These are phyloP conservation scores for Gallinago jamesoni DNA, from an alignment of 2,113 vertebrate genomes.

Conservation along the genomic window DNA sequence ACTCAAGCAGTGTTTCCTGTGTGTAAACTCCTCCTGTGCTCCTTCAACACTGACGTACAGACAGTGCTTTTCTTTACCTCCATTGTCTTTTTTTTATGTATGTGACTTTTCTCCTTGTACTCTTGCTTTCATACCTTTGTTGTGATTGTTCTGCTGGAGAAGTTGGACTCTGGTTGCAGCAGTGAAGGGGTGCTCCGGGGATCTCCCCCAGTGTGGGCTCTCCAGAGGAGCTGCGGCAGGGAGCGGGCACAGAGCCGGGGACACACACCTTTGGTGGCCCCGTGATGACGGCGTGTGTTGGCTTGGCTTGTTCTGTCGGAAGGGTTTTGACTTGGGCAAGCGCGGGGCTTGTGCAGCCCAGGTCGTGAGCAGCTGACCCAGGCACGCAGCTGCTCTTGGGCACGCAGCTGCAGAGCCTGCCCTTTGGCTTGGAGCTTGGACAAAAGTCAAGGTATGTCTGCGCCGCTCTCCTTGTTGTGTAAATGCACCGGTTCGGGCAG, in stretches of 20 bases:
- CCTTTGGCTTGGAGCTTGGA: background rate
- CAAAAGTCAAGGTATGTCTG: background rate
- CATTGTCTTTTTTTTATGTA: background rate
- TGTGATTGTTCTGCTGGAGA: background rate
- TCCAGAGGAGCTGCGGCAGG: background rate
- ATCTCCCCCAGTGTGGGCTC: rapidly evolving
- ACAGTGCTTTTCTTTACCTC: background rate
- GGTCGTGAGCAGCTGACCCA: background rate
- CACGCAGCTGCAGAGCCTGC: rapidly evolving
- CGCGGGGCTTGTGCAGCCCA: background rate
- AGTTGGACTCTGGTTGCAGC: background rate
- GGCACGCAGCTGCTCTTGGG: background rate
- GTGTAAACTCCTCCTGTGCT: background rate
- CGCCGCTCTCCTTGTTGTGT: background rate
- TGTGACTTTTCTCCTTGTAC: background rate
- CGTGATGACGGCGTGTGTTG: rapidly evolving
- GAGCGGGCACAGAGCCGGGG: rapidly evolving
- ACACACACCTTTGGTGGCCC: background rate
- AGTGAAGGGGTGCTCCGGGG: background rate
- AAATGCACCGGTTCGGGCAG: background rate
- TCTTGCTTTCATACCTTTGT: background rate
- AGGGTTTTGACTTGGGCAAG: background rate
- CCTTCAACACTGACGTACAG: background rate
- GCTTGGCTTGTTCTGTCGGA: background rate
- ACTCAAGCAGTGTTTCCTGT: background rate